Percentiles rank a stretch among this genome's conserved stretches.
phyloP scores from a whole-genome alignment of 2,888 invertebrate species.

The Phyllotreta striolata region DNA sequence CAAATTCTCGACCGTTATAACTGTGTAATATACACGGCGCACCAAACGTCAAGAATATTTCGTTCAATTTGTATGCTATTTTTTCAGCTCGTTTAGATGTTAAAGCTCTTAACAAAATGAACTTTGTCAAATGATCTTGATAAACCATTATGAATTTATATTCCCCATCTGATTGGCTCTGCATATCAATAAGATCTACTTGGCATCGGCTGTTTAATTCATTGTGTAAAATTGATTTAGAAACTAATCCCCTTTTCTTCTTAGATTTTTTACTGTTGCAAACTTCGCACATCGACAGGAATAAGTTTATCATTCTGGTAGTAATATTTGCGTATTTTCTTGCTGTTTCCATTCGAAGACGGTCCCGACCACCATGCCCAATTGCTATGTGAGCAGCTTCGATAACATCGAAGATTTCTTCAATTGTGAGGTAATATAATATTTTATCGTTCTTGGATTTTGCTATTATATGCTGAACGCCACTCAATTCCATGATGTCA shows the following conservation, averaged over 20 bases:
- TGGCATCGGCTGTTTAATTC: too few species aligned
- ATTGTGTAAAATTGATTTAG: too few species aligned
- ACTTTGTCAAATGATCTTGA: conserved; percentile 13
- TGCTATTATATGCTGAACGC: conserved; percentile 4
- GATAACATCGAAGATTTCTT: conserved; percentile 10
- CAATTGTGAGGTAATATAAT: too few species aligned
- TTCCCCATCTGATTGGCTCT: conserved; percentile 7
- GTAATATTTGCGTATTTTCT: conserved; percentile 11
- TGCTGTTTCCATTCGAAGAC: conserved; percentile 6
- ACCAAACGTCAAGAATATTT: conserved; percentile 16
- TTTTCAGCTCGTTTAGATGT: conserved; percentile 19
- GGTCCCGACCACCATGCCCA: conserved; percentile 10
- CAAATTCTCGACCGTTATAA: conserved; percentile 8
- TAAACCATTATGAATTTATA: conserved; percentile 10
- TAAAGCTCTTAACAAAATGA: too few species aligned
- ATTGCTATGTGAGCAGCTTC: conserved; percentile 11
- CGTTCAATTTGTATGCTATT: conserved; percentile 18
- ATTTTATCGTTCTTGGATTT: background rate
- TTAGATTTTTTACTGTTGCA: too few species aligned
- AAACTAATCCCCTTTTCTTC: too few species aligned
- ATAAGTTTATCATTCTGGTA: too few species aligned
- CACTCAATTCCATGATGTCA: conserved; percentile 7
- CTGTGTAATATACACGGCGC: conserved; percentile 10
- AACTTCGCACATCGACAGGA: too few species aligned
- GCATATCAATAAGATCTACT: conserved; percentile 3